Evolutionary conservation across 1,140 invertebrate genomes (phyloP).

Genomic region (Leptopilina clavipes): DNA sequence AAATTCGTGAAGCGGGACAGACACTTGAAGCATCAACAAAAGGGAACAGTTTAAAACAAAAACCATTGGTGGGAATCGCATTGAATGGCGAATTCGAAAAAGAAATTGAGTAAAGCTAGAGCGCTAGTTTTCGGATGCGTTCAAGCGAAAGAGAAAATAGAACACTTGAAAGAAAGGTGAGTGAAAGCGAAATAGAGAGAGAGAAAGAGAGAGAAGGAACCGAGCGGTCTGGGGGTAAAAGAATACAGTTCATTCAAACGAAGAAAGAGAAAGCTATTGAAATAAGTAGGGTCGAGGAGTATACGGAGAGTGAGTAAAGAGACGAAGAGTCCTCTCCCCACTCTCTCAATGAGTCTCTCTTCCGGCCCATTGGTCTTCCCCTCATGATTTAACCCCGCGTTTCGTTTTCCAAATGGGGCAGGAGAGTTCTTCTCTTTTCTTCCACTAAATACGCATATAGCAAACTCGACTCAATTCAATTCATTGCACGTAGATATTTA

Average conservation of each 20-base stretch:
- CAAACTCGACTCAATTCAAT: slow-evolving; percentile 37
- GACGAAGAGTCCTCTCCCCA: slow-evolving; percentile 47
- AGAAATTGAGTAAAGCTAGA: slow-evolving; percentile 26
- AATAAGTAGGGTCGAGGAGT: slow-evolving; percentile 70
- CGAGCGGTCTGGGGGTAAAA: slow-evolving; percentile 45
- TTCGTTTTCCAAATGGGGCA: slow-evolving; percentile 63
- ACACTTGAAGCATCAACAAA: neutral
- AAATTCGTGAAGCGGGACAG: neutral
- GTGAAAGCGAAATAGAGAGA: slow-evolving; percentile 33
- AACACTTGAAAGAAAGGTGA: slow-evolving; percentile 36
- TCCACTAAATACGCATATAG: slow-evolving; percentile 46
- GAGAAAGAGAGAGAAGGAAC: slow-evolving; percentile 39
- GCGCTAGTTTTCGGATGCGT: slow-evolving; percentile 24
- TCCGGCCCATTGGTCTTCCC: slow-evolving; percentile 66
- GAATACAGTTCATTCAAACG: slow-evolving; percentile 70
- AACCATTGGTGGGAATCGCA: slow-evolving; percentile 9
- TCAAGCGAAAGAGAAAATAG: slow-evolving; percentile 36
- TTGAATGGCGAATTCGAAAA: slow-evolving; percentile 2
- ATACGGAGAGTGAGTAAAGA: slow-evolving; percentile 49
- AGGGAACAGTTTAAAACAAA: neutral
- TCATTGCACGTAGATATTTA: neutral
- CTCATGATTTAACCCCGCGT: slow-evolving; percentile 68
- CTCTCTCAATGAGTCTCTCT: slow-evolving; percentile 49
- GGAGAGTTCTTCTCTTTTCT: slow-evolving; percentile 61
- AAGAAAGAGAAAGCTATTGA: slow-evolving; percentile 68